Base-by-base conservation (phyloP, 1,140 invertebrate genomes). In the Penaeus japonicus region DNA sequence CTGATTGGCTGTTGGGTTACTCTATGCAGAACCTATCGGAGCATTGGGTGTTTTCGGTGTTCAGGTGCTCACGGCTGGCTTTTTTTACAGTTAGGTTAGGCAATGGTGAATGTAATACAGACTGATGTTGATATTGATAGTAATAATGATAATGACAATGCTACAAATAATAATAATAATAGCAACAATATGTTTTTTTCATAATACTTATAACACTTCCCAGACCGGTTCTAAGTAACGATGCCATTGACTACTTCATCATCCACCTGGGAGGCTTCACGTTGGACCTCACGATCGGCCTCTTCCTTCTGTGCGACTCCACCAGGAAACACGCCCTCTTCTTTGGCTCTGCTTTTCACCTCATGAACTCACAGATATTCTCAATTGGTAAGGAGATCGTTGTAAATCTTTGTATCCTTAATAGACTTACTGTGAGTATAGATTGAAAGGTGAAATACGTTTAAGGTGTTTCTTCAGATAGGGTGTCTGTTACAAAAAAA, bases 321-420 rank as follows among this genome's bases (percentile, higher is more conserved):
- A 83, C 70, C 39, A 82, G 86, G 65, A 73, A 39, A 39, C 7
- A 22, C 4, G 80, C 79, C 18, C 47, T 88, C 4, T 17, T 83
- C 47, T 57, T 82, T 27, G 86, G 79, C 35, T 27, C 80, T 17
- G 78, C 80, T 32, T 88, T 88, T 32, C 86, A 88, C 70, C 80
- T 88, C 53, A 82, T 88, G 79, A 88, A 88, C 54, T 83, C 86
- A 18, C 80, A 83, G 59, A 88, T 88, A n/a, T 88, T 88, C 55
- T 75, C 53, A 53, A 88, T 88, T 20, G 86, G 86, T 88, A n/a
- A 39, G 80, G 35, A 2, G 18, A 39, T 39, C 12, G 39, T 10
- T 39, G 73, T 2, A 12, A 7, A 20, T 17, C 53, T 78, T 65
- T 65, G 32, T 20, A 4, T 82, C 20, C 12, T 22, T 32, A 12